Percentiles rank a stretch among this genome's conserved stretches.
Conservation (phyloP, 2,113 vertebrate species). For the Cacatua alba region DNA sequence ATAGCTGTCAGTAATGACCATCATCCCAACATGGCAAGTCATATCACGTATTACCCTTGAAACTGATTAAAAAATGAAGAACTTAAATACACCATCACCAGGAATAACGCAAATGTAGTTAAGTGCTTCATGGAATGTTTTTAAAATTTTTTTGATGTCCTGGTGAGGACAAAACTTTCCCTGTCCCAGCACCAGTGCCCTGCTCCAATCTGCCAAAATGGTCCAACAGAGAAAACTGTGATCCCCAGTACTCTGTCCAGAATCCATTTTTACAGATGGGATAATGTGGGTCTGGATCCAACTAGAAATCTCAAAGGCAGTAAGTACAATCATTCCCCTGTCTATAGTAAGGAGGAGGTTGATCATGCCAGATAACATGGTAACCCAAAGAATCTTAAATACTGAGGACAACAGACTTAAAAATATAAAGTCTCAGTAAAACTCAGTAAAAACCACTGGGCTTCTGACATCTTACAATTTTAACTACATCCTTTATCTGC, state of each 20-base stretch:
- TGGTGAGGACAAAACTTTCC: not conserved
- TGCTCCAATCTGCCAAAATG: not conserved
- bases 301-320: not conserved
- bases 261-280: not conserved
- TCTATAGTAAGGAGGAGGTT: not conserved
- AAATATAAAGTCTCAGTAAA: not conserved
- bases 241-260: not conserved
- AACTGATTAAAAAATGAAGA: not conserved
- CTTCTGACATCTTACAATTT: not conserved
- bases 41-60: not conserved
- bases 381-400: not conserved
- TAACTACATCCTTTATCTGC: not conserved
- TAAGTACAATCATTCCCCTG: not conserved
- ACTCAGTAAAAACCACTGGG: not conserved
- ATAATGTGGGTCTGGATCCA: not conserved
- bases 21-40: not conserved
- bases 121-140: not conserved
- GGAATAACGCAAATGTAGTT: not conserved
- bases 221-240: not conserved
- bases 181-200: not conserved
- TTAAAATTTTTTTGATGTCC: not conserved
- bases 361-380: not conserved
- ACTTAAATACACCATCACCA: not conserved
- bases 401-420: not conserved
- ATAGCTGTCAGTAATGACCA: not conserved